Percentiles rank a stretch among this genome's conserved stretches.
These are phyloP conservation scores for Aeoliscus strigatus DNA, from an alignment of 2,797 vertebrate genomes.

Conservation along the genomic window DNA sequence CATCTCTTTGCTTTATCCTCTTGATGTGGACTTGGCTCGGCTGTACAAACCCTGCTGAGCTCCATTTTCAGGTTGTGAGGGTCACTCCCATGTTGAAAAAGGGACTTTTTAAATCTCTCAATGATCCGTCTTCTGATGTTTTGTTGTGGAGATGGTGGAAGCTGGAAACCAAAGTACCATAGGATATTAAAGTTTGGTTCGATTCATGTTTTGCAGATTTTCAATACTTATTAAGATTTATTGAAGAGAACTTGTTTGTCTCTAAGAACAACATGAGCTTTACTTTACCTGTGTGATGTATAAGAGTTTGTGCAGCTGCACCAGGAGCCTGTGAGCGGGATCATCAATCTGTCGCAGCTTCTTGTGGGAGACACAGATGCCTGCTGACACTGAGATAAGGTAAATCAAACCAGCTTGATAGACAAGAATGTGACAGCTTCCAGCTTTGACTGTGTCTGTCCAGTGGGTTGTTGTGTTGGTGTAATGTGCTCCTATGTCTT, in stretches of 20 bases:
- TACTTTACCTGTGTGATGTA: constrained; percentile 82
- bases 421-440: too few species aligned
- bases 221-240: too few species aligned
- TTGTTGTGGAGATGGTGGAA: constrained; percentile 80
- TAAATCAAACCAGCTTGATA: too few species aligned
- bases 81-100: constrained; percentile 82
- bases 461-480: constrained; percentile 7
- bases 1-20: too few species aligned
- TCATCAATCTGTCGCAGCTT: constrained; percentile 87
- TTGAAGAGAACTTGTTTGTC: too few species aligned
- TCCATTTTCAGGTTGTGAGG: constrained; percentile 82
- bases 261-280: neutral
- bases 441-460: constrained; percentile 5
- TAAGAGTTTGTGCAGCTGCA: constrained; percentile 89
- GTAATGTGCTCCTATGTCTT: neutral
- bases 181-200: too few species aligned
- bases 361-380: constrained; percentile 85
- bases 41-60: constrained; percentile 81
- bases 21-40: neutral
- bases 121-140: constrained; percentile 77
- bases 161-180: constrained; percentile 71
- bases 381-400: constrained; percentile 70
- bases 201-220: too few species aligned
- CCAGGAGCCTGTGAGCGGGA: constrained; percentile 84
- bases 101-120: constrained; percentile 88